Base-by-base conservation (phyloP, 2,113 vertebrate species). In the Plestiodon gilberti region DNA sequence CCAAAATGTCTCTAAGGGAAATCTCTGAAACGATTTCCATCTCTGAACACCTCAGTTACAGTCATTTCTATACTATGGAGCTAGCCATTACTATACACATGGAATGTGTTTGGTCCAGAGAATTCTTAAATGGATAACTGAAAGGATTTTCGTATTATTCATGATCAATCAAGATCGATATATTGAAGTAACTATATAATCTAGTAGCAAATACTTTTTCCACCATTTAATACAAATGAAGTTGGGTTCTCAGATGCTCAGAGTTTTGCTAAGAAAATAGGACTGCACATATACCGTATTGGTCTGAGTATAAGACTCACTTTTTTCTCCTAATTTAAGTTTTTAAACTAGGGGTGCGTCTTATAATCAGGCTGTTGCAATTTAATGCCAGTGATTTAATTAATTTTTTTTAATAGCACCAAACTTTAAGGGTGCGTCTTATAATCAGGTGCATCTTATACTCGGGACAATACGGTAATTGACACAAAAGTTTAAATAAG, bases 251-350 rank as follows among this genome's bases (percentile, higher is more conserved):
- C 80, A 74, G 22, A 81, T 23, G 14, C 79, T 87, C 61, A 78
- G 35, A 8, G 84, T 40, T 30, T 83, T 84, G 25, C 80, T 69
- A 87, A 52, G 30, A 84, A 55, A 82, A 65, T 35, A 6, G 75
- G 75, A 7, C 88, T 40, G 4, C 23, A 90, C 78, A 87, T 69
- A 15, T 70, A n/a, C n/a, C n/a, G n/a, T n/a, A n/a, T n/a, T n/a
- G n/a, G n/a, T n/a, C n/a, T n/a, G n/a, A n/a, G n/a, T n/a, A n/a
- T n/a, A n/a, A n/a, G n/a, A n/a, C n/a, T n/a, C n/a, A n/a, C n/a
- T n/a, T n/a, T n/a, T n/a, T n/a, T n/a, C n/a, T n/a, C n/a, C n/a
- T n/a, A n/a, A n/a, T n/a, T n/a, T n/a, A n/a, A n/a, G n/a, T n/a
- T n/a, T n/a, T n/a, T n/a, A n/a, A n/a, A n/a, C n/a, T n/a, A n/a